Percentiles rank a stretch among this genome's conserved stretches.
phyloP scores from a whole-genome alignment of 2,797 vertebrate species.

The Gymnoscopelus microlampas region DNA sequence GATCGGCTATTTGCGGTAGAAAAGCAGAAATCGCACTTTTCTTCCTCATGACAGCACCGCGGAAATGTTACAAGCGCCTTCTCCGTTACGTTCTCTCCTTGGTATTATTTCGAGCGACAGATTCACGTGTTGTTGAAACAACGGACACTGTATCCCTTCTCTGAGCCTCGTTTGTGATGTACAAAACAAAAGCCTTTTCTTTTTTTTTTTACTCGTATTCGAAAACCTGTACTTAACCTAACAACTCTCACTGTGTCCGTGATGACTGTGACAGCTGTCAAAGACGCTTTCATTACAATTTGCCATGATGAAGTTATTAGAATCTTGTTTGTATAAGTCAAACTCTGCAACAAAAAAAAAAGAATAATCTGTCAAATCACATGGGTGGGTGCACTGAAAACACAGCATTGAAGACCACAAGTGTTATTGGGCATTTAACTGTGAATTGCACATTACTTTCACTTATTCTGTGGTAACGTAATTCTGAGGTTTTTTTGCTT shows the following conservation, averaged over 20 bases:
- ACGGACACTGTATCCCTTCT: constrained; percentile 46
- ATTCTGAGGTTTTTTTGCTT: constrained; percentile 28
- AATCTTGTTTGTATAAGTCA: constrained; percentile 35
- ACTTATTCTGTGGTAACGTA: constrained; percentile 43
- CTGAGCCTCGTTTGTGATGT: constrained; percentile 69
- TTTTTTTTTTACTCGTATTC: constrained; percentile 47
- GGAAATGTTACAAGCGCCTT: constrained; percentile 55
- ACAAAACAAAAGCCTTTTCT: constrained; percentile 48
- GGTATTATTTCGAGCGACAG: constrained; percentile 54
- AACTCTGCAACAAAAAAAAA: constrained; percentile 19
- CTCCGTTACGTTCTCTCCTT: constrained; percentile 42
- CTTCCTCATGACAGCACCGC: constrained; percentile 33
- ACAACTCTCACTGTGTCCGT: constrained; percentile 80
- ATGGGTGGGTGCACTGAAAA: constrained; percentile 54
- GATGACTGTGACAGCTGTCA: constrained; percentile 78
- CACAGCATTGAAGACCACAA: constrained; percentile 67
- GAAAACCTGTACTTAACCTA: constrained; percentile 49
- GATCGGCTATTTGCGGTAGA: too few relatives aligned
- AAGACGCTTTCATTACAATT: constrained; percentile 61
- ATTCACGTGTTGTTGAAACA: constrained; percentile 41
- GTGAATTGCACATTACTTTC: constrained; percentile 56
- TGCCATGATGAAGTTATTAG: constrained; percentile 51
- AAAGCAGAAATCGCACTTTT: background rate
- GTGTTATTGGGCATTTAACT: constrained; percentile 60
- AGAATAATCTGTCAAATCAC: constrained; percentile 42